These are phyloP conservation scores for Ellobium chinense DNA, from an alignment of 2,888 invertebrate genomes.

Conservation along the genomic window DNA sequence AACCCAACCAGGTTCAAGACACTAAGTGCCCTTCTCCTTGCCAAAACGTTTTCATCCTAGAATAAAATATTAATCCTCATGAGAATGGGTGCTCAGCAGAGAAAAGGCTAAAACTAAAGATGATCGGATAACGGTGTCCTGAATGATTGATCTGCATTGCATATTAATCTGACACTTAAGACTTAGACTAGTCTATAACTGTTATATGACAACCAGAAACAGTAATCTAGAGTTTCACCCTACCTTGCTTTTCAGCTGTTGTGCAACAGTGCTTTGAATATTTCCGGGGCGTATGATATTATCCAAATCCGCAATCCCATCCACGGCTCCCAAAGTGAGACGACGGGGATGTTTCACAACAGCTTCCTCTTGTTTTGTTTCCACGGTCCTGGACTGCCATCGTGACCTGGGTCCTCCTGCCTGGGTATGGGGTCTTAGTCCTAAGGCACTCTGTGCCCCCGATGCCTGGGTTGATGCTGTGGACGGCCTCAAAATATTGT, in stretches of 20 bases:
- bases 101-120: no score
- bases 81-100: no score
- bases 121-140: no score
- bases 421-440: conserved; percentile 70
- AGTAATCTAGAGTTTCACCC: background rate
- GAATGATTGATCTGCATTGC: no score
- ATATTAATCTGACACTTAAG: no score
- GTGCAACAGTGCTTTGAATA: conserved; percentile 55
- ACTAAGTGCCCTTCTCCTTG: no score
- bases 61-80: no score
- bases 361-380: conserved; percentile 56
- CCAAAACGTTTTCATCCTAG: no score
- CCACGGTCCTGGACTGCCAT: conserved; percentile 53
- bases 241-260: conserved; percentile 70
- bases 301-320: conserved; percentile 68
- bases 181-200: no score
- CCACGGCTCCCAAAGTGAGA: conserved; percentile 70
- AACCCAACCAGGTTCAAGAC: no score
- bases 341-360: conserved; percentile 65
- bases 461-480: conserved; percentile 61
- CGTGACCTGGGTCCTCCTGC: conserved; percentile 63
- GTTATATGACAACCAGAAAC: no score
- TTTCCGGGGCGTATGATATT: conserved; percentile 60
- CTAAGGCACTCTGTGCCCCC: conserved; percentile 32
- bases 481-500: conserved; percentile 66